phyloP scores from a whole-genome alignment of 2,113 vertebrate species.

The Mastomys natalensis region DNA sequence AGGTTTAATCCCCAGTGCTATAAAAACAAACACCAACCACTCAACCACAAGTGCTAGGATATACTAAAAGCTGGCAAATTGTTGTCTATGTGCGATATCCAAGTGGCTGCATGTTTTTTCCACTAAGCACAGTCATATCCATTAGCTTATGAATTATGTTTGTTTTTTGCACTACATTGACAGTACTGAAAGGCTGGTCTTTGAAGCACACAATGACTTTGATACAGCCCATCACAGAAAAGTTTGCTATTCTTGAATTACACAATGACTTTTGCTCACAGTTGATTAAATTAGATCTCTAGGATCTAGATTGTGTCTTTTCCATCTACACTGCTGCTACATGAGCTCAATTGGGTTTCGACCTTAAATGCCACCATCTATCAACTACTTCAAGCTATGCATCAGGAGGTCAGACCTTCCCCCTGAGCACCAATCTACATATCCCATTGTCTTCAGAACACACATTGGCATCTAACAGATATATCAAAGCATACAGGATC shows the following conservation, averaged over 20 bases:
- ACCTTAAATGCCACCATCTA: neutral
- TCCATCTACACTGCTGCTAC: neutral
- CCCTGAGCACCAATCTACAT: neutral
- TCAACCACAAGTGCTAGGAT: neutral
- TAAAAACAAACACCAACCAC: neutral
- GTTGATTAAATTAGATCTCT: neutral
- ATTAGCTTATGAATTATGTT: neutral
- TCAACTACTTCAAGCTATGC: neutral
- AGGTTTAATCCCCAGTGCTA: neutral
- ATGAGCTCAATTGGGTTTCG: neutral
- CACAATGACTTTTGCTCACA: neutral
- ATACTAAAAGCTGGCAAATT: neutral
- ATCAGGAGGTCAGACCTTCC: neutral
- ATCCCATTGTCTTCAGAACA: neutral
- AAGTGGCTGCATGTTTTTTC: neutral
- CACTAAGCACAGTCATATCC: neutral
- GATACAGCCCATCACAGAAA: neutral
- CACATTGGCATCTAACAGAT: neutral
- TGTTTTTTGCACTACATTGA: neutral
- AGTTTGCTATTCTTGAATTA: neutral
- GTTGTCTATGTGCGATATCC: neutral
- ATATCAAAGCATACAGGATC: neutral
- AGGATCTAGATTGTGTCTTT: neutral
- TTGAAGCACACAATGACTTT: neutral
- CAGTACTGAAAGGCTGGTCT: neutral